Evolutionary conservation across 2,888 invertebrate species (phyloP).

Genomic region (Spialia ferax): DNA sequence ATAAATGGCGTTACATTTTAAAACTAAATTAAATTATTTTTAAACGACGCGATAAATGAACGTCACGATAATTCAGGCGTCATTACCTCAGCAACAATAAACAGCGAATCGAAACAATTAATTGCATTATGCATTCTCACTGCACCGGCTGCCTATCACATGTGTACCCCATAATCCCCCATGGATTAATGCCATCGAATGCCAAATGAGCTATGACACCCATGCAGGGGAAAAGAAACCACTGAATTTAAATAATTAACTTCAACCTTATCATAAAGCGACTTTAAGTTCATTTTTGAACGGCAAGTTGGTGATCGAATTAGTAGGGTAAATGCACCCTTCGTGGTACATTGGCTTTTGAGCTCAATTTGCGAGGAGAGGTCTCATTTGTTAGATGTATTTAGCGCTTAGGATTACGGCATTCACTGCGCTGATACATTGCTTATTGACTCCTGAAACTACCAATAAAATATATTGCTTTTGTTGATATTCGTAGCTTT

Average conservation of each 20-base stretch:
- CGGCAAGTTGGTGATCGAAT: conserved; percentile 42
- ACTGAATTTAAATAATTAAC: conserved; percentile 46
- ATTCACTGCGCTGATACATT: conserved; percentile 28
- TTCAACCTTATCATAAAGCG: conserved; percentile 45
- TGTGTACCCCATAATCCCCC: conserved; percentile 76
- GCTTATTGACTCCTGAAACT: conserved; percentile 30
- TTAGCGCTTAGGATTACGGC: conserved; percentile 64
- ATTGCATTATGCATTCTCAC: conserved; percentile 66
- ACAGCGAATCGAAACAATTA: conserved; percentile 55
- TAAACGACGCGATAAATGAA: not conserved
- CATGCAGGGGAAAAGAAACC: conserved; percentile 61
- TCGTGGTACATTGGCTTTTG: conserved; percentile 72
- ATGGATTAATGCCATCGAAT: conserved; percentile 83
- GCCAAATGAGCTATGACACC: conserved; percentile 83
- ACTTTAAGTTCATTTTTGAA: conserved; percentile 55
- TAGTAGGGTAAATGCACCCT: conserved; percentile 58
- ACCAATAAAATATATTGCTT: conserved; percentile 3
- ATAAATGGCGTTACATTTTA: not conserved
- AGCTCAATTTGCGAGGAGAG: conserved; percentile 83
- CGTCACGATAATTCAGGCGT: conserved; percentile 34
- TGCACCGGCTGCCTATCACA: conserved; percentile 59
- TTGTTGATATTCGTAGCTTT: not conserved
- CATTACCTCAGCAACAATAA: conserved; percentile 40
- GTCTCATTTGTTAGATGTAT: conserved; percentile 67
- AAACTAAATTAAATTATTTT: not conserved